These are phyloP conservation scores for Macrophya annulata DNA, from an alignment of 2,888 invertebrate genomes.

Conservation along the genomic window DNA sequence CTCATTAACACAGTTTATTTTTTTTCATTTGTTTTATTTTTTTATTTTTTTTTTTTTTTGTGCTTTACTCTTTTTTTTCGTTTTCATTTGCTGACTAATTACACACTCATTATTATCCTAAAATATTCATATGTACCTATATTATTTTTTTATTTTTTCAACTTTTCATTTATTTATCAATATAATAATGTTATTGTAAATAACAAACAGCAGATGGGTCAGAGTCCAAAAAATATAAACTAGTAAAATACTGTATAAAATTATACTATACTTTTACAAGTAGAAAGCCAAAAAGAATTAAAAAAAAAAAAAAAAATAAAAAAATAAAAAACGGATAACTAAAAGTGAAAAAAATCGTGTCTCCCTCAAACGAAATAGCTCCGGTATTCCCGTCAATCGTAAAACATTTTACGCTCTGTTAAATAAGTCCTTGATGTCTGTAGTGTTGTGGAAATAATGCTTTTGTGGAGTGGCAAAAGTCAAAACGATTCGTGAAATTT, in stretches of 20 bases:
- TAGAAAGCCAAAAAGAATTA: neutral
- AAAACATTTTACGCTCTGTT: constrained; percentile 36
- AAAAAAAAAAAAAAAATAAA: neutral
- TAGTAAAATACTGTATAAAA: neutral
- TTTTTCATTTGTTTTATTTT: neutral
- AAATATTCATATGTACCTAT: neutral
- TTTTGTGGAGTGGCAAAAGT: neutral
- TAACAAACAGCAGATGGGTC: neutral
- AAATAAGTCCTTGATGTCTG: neutral
- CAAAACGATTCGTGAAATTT: neutral
- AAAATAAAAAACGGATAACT: too few relatives aligned
- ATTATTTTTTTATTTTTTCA: neutral
- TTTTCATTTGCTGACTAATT: neutral
- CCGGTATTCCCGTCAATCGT: constrained; percentile 17
- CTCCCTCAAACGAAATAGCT: neutral
- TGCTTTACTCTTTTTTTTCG: too few relatives aligned
- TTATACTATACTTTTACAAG: neutral
- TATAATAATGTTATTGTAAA: neutral
- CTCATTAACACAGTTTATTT: neutral
- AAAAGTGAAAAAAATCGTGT: too few relatives aligned
- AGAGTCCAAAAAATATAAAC: neutral
- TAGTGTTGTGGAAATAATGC: neutral
- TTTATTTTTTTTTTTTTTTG: neutral
- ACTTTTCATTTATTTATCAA: neutral
- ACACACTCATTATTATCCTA: constrained; percentile 5